phyloP scores from a whole-genome alignment of 2,113 vertebrate species.

The Rafetus swinhoei region DNA sequence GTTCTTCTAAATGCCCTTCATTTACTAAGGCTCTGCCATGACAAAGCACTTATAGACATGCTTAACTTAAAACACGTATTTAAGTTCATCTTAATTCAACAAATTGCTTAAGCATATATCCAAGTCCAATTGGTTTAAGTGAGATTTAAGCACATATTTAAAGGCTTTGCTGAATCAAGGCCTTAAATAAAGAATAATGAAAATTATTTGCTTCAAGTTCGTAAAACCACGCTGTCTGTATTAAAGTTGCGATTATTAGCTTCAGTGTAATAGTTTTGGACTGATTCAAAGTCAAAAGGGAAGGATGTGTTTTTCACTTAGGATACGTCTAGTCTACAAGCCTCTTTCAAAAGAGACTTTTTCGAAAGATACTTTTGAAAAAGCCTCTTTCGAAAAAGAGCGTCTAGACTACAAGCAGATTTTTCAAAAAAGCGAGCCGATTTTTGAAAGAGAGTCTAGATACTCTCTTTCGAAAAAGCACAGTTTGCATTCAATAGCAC shows the following conservation, averaged over 20 bases:
- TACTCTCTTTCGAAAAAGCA: too few species aligned
- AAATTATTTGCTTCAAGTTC: background rate
- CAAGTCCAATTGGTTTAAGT: background rate
- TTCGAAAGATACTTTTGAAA: too few species aligned
- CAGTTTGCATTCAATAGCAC: too few species aligned
- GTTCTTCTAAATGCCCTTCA: background rate
- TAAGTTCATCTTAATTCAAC: background rate
- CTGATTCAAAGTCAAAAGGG: background rate
- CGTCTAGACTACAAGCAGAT: too few species aligned
- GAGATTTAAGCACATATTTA: fast-evolving
- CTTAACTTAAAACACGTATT: background rate
- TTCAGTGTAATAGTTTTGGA: fast-evolving
- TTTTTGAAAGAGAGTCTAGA: too few species aligned
- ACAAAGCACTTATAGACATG: background rate
- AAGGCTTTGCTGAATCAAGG: background rate
- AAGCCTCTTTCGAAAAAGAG: too few species aligned
- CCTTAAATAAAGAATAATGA: background rate
- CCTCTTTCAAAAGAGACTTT: too few species aligned
- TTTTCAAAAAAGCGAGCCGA: too few species aligned
- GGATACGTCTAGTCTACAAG: too few species aligned
- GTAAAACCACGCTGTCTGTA: background rate
- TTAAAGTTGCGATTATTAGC: background rate
- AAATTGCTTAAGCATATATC: background rate
- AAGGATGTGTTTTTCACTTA: background rate
- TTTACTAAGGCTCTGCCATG: background rate